These are phyloP conservation scores for Drosophila pseudoobscura DNA, from an alignment of 1,140 invertebrate species.

Conservation along the genomic window DNA sequence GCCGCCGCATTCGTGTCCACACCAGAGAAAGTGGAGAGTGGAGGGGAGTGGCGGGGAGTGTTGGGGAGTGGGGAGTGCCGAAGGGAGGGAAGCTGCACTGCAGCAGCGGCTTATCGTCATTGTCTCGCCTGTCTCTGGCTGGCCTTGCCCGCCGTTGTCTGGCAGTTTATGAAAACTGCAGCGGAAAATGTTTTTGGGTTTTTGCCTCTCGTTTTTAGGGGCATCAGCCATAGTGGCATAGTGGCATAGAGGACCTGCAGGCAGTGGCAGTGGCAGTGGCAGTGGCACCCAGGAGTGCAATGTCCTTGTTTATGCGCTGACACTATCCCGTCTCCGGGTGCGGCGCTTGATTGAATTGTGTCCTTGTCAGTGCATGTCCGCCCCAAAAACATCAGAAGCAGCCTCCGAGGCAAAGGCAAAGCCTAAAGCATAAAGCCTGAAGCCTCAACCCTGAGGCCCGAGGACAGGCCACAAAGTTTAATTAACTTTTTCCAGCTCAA, in stretches of 20 bases:
- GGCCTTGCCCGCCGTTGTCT: slow-evolving; percentile 32
- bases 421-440: background rate
- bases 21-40: no score
- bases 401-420: background rate
- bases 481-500: slow-evolving; percentile 70
- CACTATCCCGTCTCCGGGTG: slow-evolving; percentile 51
- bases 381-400: slow-evolving; percentile 4
- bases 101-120: slow-evolving; percentile 71
- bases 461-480: slow-evolving; percentile 49
- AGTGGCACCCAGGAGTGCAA: slow-evolving; percentile 66
- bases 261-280: background rate
- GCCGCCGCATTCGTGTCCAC: background rate
- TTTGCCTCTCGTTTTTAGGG: slow-evolving; percentile 6
- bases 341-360: slow-evolving; percentile 76
- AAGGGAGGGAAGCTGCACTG: slow-evolving; percentile 15
- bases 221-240: background rate
- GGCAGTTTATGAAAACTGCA: slow-evolving; percentile 79
- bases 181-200: slow-evolving; percentile 63
- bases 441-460: no score
- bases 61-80: no score
- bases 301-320: slow-evolving; percentile 77
- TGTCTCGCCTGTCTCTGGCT: slow-evolving; percentile 51
- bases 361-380: slow-evolving; percentile 69
- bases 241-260: slow-evolving; percentile 14
- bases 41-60: no score